Evolutionary conservation across 2,797 vertebrate genomes (phyloP), one percentile per base, ranked within the genome.

Genomic region (Cheirogaleus major): DNA sequence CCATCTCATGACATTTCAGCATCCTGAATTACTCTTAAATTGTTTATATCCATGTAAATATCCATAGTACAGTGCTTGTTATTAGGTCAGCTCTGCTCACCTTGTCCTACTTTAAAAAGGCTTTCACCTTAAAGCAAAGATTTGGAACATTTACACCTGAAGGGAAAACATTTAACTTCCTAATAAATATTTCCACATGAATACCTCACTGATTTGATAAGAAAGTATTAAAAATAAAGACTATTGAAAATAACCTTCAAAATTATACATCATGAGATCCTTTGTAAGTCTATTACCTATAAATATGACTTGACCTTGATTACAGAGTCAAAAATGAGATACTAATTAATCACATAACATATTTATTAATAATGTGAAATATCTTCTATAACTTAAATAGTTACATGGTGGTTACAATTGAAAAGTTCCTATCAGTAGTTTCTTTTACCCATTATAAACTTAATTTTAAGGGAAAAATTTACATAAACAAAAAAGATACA

Each of bases 361-460:
- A 79, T 79, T 92, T 52, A 57, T 57, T 25, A 57, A 57, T 25
- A 72, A 75, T 67, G 52, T 95, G 38, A 76, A 75, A 75, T 52
- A 14, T n/a, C 23, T 89, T 88, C 32, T 57, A 22, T 79, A 89
- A 93, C 52, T 91, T 95, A 45, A 87, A 30, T 69, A 69, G 8
- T 69, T 61, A 72, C 7, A 32, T 75, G 50, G 57, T 48, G 12
- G 1, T 6, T 70, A 43, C 32, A 45, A 18, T 41, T 95, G 95
- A 52, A 23, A 83, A 63, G 10, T 50, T 52, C 38, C 9, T 82
- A 75, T 14, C 1, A 59, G 10, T 69, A 73, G 20, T 10, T 70
- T 38, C 83, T 89, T 96, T 95, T 86, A 35, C 1, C 14, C 4
- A 86, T 80, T 94, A 95, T 95, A 92, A 97, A 65, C 13, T 78